Base-by-base conservation (phyloP, 2,888 invertebrate species). In the Tenthredo notha region DNA sequence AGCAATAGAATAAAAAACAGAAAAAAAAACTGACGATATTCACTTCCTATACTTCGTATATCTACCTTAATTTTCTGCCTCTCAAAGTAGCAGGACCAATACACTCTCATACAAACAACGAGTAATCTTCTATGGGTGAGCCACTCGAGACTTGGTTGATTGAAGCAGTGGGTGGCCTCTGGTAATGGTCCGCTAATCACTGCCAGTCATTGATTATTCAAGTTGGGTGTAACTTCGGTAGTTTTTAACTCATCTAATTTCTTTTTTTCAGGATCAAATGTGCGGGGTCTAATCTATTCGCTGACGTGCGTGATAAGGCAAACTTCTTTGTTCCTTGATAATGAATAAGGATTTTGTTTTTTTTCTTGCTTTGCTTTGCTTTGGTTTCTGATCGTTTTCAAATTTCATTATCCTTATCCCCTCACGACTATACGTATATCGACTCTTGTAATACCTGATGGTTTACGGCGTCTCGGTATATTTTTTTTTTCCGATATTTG, bases 101-200 rank as follows among this genome's bases (percentile, higher is more conserved):
- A 1, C 29, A 2, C 33, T 10, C 29, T 12, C 18, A 33, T 67
- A 67, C 72, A 43, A 43, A 72, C 21, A 10, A 70, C 9, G 40
- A n/a, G 40, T 21, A 72, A 72, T 72, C 72, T 4, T 4, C 72
- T 7, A 9, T 70, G 37, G 40, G 10, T 21, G 86, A 86, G 85
- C 67, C 33, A 25, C 78, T 80, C 78, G 78, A 78, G 77, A 21
- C 72, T 72, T 47, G 89, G 90, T 91, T 92, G 92, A 92, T 92
- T 90, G 91, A 91, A 90, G 91, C 90, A 90, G 91, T 92, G 92
- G 91, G 92, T 92, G 92, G 92, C 90, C 91, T 87, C 89, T 88
- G 89, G 89, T 90, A 91, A 90, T 91, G 91, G 37, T 91, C 89
- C 91, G 90, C 91, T 91, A 92, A 92, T 92, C 92, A 91, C 90